A percentile compares a stretch with the other conserved stretches of the same genome.
Conservation (phyloP, 2,888 invertebrate genomes). For the Dicranocentrus wangi region DNA sequence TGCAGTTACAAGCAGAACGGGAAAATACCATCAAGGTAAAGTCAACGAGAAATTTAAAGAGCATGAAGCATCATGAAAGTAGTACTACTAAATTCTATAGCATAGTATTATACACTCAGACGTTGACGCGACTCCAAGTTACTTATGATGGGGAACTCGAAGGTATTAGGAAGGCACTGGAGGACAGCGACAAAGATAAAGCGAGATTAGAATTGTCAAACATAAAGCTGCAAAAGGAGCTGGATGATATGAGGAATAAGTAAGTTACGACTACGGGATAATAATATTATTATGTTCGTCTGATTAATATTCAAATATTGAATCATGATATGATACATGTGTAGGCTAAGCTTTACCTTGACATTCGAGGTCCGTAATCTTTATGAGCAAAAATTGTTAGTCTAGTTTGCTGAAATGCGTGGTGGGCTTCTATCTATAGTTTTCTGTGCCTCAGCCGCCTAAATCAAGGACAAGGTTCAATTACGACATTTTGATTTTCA, state of each 20-base stretch:
- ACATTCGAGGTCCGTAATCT: too few relatives aligned
- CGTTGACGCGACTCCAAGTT: constrained; percentile 65
- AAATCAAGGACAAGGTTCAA: constrained; percentile 12
- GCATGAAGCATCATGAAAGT: not conserved
- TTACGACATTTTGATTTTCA: constrained; percentile 31
- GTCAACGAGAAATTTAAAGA: not conserved
- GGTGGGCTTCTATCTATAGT: too few relatives aligned
- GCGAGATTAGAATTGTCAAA: constrained; percentile 60
- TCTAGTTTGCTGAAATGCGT: too few relatives aligned
- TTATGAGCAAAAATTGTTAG: too few relatives aligned
- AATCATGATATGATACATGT: too few relatives aligned
- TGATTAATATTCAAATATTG: too few relatives aligned
- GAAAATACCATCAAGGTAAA: constrained; percentile 65
- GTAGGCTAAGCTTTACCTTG: too few relatives aligned
- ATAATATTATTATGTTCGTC: too few relatives aligned
- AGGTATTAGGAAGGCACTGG: constrained; percentile 60
- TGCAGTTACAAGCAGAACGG: constrained; percentile 65
- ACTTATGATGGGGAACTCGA: constrained; percentile 69
- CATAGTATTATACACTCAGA: constrained; percentile 24
- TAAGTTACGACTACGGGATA: constrained; percentile 42
- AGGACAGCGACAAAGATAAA: constrained; percentile 67
- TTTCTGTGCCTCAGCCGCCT: too few relatives aligned
- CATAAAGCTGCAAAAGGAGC: constrained; percentile 59
- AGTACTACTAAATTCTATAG: not conserved
- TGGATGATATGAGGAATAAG: constrained; percentile 66